These are phyloP conservation scores for Anoura caudifer DNA, from an alignment of 2,113 vertebrate species.

Conservation along the genomic window DNA sequence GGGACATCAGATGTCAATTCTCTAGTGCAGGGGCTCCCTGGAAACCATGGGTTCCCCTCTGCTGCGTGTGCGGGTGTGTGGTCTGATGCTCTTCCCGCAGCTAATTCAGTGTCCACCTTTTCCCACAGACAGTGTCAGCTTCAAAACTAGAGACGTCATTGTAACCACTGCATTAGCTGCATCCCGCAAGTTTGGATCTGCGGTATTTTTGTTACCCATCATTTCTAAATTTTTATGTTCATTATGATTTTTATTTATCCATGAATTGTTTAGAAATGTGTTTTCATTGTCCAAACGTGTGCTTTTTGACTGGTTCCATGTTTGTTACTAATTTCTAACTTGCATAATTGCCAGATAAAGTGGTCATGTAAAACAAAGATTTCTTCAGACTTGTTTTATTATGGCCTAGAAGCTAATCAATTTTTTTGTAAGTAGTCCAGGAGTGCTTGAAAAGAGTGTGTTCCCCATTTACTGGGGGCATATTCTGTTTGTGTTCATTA, in stretches of 20 bases:
- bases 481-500: neutral
- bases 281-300: neutral
- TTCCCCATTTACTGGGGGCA: neutral
- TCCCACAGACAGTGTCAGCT: neutral
- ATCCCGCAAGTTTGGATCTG: neutral
- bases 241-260: neutral
- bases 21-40: neutral
- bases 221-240: constrained; percentile 16
- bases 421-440: neutral
- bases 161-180: neutral
- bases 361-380: neutral
- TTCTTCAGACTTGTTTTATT: constrained; percentile 19
- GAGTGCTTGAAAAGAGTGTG: neutral
- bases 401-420: neutral
- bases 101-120: neutral
- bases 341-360: neutral
- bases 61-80: neutral
- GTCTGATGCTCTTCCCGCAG: neutral
- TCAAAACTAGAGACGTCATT: neutral
- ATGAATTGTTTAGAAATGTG: neutral
- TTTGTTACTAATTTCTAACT: constrained; percentile 2
- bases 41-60: neutral
- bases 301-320: neutral
- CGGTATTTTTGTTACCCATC: neutral
- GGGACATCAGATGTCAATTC: neutral